Evolutionary conservation across 2,888 invertebrate genomes (phyloP).

Genomic region (Trypoxylon attenuatum): DNA sequence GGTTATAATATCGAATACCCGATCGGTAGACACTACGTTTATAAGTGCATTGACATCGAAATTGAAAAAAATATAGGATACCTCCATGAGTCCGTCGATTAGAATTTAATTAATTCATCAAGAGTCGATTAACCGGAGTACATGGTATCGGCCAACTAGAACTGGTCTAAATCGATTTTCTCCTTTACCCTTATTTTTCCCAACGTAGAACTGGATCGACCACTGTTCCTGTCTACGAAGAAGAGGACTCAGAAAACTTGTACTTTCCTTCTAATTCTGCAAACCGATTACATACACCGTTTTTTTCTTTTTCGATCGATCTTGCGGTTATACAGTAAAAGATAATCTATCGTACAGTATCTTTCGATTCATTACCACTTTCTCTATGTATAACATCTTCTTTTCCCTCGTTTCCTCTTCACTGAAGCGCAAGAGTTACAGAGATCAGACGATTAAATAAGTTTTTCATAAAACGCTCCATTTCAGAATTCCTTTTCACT

Average conservation of each 20-base stretch:
- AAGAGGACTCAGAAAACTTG: constrained; percentile 14
- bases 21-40: no score
- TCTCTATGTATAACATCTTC: no score
- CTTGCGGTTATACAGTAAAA: neutral
- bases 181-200: constrained; percentile 4
- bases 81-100: neutral
- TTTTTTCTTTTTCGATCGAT: neutral
- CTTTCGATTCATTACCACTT: no score
- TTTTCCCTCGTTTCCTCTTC: no score
- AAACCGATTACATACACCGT: neutral
- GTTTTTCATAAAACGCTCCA: no score
- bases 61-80: neutral
- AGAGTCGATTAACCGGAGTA: constrained; percentile 15
- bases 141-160: neutral
- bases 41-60: constrained; percentile 13
- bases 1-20: no score
- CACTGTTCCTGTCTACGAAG: constrained; percentile 14
- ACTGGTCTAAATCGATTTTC: constrained; percentile 24
- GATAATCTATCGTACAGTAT: no score
- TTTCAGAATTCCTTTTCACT: no score
- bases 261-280: constrained; percentile 10
- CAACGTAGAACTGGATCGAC: constrained; percentile 25
- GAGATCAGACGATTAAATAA: no score
- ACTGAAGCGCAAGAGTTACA: no score
- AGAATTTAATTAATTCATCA: constrained; percentile 4